These are phyloP conservation scores for Otocyon megalotis DNA, from an alignment of 2,113 vertebrate species.

Conservation along the genomic window DNA sequence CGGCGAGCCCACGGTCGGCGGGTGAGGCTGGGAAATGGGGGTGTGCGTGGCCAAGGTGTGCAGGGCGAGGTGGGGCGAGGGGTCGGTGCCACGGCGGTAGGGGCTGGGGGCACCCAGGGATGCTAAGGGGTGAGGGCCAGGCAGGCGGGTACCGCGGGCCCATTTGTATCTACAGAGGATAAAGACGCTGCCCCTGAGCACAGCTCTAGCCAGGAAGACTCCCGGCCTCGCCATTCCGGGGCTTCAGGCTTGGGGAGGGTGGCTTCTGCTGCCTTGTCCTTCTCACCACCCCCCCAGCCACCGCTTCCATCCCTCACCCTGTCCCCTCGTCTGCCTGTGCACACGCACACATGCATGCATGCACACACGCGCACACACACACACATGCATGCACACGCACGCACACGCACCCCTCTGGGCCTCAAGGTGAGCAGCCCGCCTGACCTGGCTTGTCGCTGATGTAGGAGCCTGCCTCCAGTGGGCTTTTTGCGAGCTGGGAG, in stretches of 20 bases:
- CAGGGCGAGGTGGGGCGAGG: background rate
- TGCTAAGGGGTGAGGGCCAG: background rate
- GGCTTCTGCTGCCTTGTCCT: background rate
- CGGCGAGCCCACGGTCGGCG: background rate
- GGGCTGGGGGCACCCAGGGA: background rate
- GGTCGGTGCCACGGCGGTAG: background rate
- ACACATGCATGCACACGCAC: too few relatives aligned
- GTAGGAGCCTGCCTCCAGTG: too few relatives aligned
- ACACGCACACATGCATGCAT: too few relatives aligned
- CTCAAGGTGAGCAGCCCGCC: background rate
- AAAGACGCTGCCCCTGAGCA: background rate
- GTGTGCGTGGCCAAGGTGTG: background rate
- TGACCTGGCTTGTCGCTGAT: background rate
- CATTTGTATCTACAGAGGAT: background rate
- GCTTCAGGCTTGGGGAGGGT: background rate
- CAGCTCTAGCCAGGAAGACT: background rate
- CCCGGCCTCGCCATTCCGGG: background rate
- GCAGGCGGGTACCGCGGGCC: background rate
- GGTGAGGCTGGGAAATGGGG: background rate
- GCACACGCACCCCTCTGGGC: background rate
- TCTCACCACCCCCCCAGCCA: background rate
- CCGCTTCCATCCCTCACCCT: background rate
- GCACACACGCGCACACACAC: background rate
- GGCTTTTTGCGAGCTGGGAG: too few relatives aligned
- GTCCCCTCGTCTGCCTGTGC: background rate